Percentiles rank a stretch among this genome's conserved stretches.
Conservation (phyloP, 2,888 invertebrate genomes). For the Caenorhabditis drosophilae region DNA sequence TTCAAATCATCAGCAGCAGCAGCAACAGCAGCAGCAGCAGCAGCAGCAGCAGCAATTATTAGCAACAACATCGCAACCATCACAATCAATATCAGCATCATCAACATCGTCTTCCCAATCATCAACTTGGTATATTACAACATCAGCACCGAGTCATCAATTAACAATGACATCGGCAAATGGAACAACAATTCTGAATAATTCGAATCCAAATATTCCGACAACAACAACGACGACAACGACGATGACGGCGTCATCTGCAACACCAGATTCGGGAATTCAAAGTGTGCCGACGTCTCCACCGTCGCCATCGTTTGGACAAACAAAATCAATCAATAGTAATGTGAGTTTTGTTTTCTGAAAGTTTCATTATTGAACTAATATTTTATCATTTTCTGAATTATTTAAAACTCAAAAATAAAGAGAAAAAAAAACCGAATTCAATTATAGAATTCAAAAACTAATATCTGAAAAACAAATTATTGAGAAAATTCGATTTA, state of each 20-base stretch:
- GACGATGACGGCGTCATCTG: conserved; percentile 35
- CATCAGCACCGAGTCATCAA: too few relatives aligned
- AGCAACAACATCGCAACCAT: neutral
- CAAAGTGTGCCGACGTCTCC: conserved; percentile 62
- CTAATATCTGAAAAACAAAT: too few relatives aligned
- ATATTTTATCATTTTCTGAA: neutral
- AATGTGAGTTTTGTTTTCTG: conserved; percentile 1
- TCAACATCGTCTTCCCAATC: neutral
- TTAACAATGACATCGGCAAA: neutral
- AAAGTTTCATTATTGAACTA: neutral
- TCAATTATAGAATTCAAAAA: too few relatives aligned
- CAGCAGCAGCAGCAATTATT: neutral
- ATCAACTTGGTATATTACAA: too few relatives aligned
- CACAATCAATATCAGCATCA: neutral
- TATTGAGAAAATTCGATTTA: too few relatives aligned
- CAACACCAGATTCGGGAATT: conserved; percentile 67
- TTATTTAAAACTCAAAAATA: neutral
- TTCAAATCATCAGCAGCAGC: neutral
- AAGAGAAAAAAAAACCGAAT: too few relatives aligned
- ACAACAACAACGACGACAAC: neutral
- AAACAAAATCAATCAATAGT: neutral
- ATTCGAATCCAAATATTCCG: neutral
- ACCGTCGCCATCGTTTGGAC: conserved; percentile 22
- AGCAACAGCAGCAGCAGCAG: conserved; percentile 1
- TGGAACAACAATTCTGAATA: neutral